Conservation (phyloP, 2,888 invertebrate species). For the Coenonympha glycerion region DNA sequence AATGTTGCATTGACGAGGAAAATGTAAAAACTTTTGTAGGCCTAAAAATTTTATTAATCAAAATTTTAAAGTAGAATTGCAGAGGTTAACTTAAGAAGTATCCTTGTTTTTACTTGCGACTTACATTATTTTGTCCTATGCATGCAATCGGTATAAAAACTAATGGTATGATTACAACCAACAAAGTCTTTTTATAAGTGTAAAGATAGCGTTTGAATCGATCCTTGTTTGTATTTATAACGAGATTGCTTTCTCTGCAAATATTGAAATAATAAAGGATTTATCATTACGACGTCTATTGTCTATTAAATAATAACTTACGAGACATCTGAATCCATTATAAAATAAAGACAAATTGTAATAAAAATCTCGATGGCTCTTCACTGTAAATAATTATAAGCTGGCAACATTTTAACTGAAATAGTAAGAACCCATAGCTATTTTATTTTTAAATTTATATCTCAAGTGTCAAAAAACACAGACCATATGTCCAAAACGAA, state of each 20-base stretch:
- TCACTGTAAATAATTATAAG: neutral
- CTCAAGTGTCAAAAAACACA: too few species aligned
- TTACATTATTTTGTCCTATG: conserved; percentile 42
- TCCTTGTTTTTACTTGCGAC: conserved; percentile 21
- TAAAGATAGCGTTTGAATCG: conserved; percentile 42
- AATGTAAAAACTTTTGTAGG: conserved; percentile 44
- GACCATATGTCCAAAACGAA: conserved; percentile 6
- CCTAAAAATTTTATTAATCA: conserved; percentile 26
- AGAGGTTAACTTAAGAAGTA: neutral
- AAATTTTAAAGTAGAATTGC: neutral
- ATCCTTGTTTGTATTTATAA: conserved; percentile 43
- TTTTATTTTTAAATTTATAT: too few species aligned
- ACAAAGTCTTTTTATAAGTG: conserved; percentile 46
- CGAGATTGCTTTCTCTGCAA: conserved; percentile 47
- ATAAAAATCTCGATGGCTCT: conserved; percentile 27
- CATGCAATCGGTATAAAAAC: conserved; percentile 46
- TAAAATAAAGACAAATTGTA: neutral
- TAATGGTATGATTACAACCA: conserved; percentile 44
- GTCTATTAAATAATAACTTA: conserved; percentile 2
- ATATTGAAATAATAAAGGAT: neutral
- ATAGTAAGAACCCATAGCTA: neutral
- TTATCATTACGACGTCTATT: neutral
- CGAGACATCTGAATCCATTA: conserved; percentile 22
- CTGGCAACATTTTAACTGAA: neutral
- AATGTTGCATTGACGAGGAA: conserved; percentile 46